These are phyloP conservation scores for Nothoprocta perdicaria DNA, from an alignment of 2,113 vertebrate species.

Conservation along the genomic window DNA sequence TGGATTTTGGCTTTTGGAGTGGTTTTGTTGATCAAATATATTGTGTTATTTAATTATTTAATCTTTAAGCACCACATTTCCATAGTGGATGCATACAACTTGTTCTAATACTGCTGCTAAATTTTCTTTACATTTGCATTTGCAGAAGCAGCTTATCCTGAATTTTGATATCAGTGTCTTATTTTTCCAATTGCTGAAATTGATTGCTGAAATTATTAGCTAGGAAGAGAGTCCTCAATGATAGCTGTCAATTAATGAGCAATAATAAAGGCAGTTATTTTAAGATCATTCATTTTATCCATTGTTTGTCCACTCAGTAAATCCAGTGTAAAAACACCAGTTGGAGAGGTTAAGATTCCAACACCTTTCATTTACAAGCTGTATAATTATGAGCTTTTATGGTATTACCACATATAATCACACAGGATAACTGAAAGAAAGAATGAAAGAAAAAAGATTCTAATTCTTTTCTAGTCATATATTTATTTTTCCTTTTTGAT, in stretches of 20 bases:
- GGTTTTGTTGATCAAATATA: not conserved
- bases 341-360: not conserved
- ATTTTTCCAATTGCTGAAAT: not conserved
- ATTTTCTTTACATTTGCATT: not conserved
- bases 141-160: not conserved
- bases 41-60: not conserved
- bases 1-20: not conserved
- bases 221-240: not conserved
- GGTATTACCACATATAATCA: not conserved
- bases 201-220: not conserved
- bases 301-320: not conserved
- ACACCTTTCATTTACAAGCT: not conserved
- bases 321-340: not conserved
- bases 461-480: accelerated
- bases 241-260: not conserved
- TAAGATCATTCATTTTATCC: not conserved
- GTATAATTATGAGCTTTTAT: not conserved
- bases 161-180: not conserved
- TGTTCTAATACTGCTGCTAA: not conserved
- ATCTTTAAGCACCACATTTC: not conserved
- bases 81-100: not conserved
- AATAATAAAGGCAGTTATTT: not conserved
- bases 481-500: not conserved
- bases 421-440: not conserved
- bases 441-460: not conserved